phyloP scores from a whole-genome alignment of 2,113 vertebrate species.

The Tyto alba region DNA sequence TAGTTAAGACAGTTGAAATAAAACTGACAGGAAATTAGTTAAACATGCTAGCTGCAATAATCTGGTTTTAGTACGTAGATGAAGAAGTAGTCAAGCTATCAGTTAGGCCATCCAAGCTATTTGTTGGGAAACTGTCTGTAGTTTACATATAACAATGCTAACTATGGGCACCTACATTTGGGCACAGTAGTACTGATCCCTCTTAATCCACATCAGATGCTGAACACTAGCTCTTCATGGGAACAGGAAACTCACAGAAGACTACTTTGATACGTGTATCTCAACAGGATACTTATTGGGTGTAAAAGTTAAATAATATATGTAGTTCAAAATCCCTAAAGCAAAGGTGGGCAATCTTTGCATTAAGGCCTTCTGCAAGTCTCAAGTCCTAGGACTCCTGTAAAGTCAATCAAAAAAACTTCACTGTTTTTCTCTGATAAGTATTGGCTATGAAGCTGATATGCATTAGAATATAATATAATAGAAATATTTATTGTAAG shows the following conservation, averaged over 20 bases:
- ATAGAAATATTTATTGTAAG: background rate
- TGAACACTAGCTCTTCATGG: background rate
- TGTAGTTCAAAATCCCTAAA: background rate
- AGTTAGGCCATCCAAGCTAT: too few species aligned
- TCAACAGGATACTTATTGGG: background rate
- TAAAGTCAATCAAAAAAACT: background rate
- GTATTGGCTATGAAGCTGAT: background rate
- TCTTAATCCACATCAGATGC: background rate
- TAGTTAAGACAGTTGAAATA: background rate
- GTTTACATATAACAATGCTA: background rate
- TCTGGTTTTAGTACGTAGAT: background rate
- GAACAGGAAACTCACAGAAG: background rate
- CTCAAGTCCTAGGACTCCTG: background rate
- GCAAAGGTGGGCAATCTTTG: background rate
- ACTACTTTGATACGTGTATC: background rate
- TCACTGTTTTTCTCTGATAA: background rate
- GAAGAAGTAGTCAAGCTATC: background rate
- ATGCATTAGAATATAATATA: background rate
- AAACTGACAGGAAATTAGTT: background rate
- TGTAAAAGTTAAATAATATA: background rate
- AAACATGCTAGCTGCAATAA: background rate
- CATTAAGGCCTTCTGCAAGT: background rate
- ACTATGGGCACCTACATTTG: background rate
- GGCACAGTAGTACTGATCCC: accelerated
- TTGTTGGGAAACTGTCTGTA: background rate